Base-by-base conservation (phyloP, 2,888 invertebrate species). In the Palloptera scutellata region DNA sequence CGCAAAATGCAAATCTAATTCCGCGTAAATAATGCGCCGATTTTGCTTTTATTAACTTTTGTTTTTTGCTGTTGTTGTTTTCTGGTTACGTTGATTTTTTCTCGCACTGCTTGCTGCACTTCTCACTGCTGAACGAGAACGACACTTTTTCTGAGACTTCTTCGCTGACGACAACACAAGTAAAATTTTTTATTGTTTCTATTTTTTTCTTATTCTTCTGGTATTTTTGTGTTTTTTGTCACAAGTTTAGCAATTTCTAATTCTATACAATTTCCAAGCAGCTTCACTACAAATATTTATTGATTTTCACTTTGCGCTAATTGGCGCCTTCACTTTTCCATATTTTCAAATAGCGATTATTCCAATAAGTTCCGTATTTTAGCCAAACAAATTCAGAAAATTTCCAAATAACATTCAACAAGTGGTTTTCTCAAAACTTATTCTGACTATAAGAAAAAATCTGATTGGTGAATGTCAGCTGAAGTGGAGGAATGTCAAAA, bases 401-500 rank as follows among this genome's bases (percentile, higher is more conserved):
- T 57, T 57, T 45, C n/a, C 15, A 42, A 11, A 8, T 15, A 12
- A 68, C 52, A 70, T 64, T 64, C 70, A 70, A 70, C 70, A 70
- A 70, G 70, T 70, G 68, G 55, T 65, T 57, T 20, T 42, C 12
- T 54, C 11, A 12, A n/a, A n/a, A 30, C 1, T 54, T 42, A 58
- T 42, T n/a, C 41, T 19, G 58, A 63, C 42, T 40, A 52, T 52
- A 40, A 55, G 52, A 13, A 15, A 40, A 52, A 54, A 52, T 53
- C 60, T 19, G 62, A 64, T 62, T 58, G 58, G 30, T 4, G 68
- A 68, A 63, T 59, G 64, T 64, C 64, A 48, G 15, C n/a, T 19
- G 43, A 30, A 63, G 12, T 3, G n/a, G 1, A 11, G 61, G 75
- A 77, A 73, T 76, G 77, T 73, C 74, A 74, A 70, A 77, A 77